Percentiles rank a stretch among this genome's conserved stretches.
Evolutionary conservation across 2,797 vertebrate genomes (phyloP).

Genomic region (Sylvia borin): DNA sequence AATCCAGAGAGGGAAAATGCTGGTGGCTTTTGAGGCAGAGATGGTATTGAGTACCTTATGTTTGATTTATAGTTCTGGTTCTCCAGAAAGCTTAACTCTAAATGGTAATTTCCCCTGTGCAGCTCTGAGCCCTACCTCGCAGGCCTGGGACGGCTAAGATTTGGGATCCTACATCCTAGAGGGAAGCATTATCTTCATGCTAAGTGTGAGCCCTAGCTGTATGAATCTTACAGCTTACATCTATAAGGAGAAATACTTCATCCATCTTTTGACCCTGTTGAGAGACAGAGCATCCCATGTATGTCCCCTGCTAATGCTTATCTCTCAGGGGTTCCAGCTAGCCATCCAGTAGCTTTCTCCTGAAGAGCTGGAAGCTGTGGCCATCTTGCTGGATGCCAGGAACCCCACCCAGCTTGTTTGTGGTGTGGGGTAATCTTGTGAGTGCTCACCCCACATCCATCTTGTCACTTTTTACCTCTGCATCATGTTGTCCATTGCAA

Average conservation of each 20-base stretch:
- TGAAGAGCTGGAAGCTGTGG: background rate
- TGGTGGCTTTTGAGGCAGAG: background rate
- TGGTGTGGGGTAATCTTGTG: background rate
- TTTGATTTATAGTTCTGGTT: background rate
- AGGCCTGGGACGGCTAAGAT: background rate
- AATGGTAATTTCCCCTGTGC: background rate
- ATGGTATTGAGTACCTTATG: background rate
- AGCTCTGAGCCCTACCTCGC: background rate
- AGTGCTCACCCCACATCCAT: background rate
- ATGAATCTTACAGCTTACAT: background rate
- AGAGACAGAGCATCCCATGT: background rate
- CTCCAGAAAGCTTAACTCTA: background rate
- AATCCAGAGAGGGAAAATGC: background rate
- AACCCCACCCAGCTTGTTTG: background rate
- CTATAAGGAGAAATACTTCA: background rate
- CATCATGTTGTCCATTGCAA: background rate
- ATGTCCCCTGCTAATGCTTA: background rate
- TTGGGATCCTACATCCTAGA: background rate
- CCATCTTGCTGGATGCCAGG: background rate
- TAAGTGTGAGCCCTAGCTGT: background rate
- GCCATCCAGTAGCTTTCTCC: background rate
- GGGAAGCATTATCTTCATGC: background rate
- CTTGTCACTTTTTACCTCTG: background rate
- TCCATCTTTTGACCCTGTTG: background rate
- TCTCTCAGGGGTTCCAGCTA: background rate